Conservation (phyloP, 2,797 vertebrate species). For the Catostomus latipinnis region DNA sequence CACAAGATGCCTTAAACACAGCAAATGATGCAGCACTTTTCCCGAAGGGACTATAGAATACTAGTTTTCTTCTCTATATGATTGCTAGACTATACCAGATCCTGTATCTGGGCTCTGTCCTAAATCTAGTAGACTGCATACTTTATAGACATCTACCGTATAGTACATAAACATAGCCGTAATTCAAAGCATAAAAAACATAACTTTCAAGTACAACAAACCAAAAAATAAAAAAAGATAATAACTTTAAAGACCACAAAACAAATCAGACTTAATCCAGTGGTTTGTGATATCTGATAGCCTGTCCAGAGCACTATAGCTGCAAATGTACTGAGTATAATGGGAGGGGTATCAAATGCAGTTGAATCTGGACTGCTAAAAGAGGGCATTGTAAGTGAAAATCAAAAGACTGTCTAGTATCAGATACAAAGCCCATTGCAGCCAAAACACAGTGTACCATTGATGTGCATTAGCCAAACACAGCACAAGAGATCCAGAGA, state of each 20-base stretch:
- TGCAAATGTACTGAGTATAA: conserved; percentile 21
- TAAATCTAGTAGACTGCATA: conserved; percentile 46
- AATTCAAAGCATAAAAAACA: conserved; percentile 41
- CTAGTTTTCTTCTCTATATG: conserved; percentile 1
- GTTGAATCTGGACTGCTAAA: conserved; percentile 22
- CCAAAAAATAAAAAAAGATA: conserved; percentile 18
- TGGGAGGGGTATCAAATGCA: conserved; percentile 35
- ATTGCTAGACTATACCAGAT: conserved; percentile 39
- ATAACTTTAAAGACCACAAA: conserved; percentile 45
- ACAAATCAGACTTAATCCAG: conserved; percentile 13
- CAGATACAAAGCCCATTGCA: conserved; percentile 62
- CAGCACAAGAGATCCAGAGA: conserved; percentile 66
- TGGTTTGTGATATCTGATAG: conserved; percentile 11
- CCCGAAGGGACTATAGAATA: conserved; percentile 26
- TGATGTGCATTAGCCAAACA: conserved; percentile 58
- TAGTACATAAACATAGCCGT: background rate
- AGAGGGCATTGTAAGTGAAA: conserved; percentile 24
- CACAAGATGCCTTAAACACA: conserved; percentile 7
- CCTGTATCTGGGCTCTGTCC: conserved; percentile 10
- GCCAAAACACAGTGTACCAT: conserved; percentile 52
- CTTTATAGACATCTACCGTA: conserved; percentile 28
- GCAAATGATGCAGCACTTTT: conserved; percentile 14
- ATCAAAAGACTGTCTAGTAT: conserved; percentile 30
- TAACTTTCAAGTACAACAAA: conserved; percentile 34
- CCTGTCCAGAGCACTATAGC: conserved; percentile 26